Conservation (phyloP, 1,140 invertebrate genomes). For the Eumaeus atala region DNA sequence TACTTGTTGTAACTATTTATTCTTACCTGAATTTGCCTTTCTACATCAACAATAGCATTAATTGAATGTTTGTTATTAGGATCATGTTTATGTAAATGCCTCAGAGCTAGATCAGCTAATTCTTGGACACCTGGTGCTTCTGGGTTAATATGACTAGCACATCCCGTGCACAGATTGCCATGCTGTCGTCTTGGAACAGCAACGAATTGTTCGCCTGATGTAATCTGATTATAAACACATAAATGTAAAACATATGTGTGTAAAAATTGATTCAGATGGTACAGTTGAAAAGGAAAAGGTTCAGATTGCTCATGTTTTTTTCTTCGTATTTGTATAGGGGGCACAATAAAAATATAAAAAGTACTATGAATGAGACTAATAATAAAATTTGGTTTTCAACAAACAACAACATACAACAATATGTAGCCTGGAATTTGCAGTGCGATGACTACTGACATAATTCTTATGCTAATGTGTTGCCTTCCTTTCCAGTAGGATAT, state of each 20-base stretch:
- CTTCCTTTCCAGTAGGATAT: no score
- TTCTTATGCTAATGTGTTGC: no score
- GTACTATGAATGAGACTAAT: no score
- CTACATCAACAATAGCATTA: slow-evolving; percentile 50
- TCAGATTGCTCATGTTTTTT: no score
- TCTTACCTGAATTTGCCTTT: slow-evolving; percentile 68
- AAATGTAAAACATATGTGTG: no score
- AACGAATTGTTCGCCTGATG: slow-evolving; percentile 69
- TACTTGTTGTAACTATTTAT: not conserved
- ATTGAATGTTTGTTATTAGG: slow-evolving; percentile 45
- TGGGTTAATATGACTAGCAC: slow-evolving; percentile 54
- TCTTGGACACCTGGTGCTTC: slow-evolving; percentile 58
- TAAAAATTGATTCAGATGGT: not conserved
- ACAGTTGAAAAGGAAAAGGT: no score
- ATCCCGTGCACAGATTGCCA: slow-evolving; percentile 49
- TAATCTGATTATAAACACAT: slow-evolving; percentile 33
- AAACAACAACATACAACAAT: no score
- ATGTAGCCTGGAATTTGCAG: no score
- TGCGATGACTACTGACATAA: no score
- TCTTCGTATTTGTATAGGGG: no score
- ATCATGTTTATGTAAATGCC: slow-evolving; percentile 59
- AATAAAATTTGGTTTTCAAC: no score
- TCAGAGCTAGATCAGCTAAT: slow-evolving; percentile 45
- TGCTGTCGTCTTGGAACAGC: slow-evolving; percentile 50
- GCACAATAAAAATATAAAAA: no score